phyloP scores from a whole-genome alignment of 2,797 vertebrate species.

The Scolopax rusticola region DNA sequence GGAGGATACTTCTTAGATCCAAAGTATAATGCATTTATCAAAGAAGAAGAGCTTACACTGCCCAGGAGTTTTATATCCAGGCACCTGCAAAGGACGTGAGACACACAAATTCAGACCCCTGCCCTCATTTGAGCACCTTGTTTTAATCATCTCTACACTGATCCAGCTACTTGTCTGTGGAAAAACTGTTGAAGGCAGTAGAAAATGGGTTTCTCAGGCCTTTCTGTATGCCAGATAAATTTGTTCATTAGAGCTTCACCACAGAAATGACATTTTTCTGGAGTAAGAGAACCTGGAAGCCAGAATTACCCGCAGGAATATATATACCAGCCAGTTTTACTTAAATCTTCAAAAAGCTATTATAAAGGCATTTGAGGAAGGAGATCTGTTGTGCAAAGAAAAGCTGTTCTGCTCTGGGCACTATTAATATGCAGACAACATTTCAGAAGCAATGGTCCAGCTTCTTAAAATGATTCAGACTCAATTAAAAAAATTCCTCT shows the following conservation, averaged over 20 bases:
- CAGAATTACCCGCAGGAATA: background rate
- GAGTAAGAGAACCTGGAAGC: background rate
- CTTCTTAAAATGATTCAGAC: background rate
- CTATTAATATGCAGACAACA: background rate
- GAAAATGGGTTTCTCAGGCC: background rate
- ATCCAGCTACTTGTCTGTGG: background rate
- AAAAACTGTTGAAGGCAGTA: background rate
- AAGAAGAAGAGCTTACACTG: background rate
- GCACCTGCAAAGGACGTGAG: fast-evolving
- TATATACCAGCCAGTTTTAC: background rate
- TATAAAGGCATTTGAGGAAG: background rate
- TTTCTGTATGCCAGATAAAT: background rate
- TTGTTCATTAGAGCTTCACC: background rate
- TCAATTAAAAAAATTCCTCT: background rate
- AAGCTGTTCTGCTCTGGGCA: background rate
- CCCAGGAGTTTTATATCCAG: background rate
- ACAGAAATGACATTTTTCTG: background rate
- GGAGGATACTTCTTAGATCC: background rate
- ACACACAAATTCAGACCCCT: background rate
- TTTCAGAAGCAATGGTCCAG: background rate
- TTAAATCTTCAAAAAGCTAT: background rate
- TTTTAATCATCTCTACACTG: background rate
- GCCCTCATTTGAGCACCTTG: background rate
- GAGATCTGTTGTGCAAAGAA: background rate
- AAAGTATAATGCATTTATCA: background rate